Base-by-base conservation (phyloP, 1,140 invertebrate genomes). In the Olivierus martensii region DNA sequence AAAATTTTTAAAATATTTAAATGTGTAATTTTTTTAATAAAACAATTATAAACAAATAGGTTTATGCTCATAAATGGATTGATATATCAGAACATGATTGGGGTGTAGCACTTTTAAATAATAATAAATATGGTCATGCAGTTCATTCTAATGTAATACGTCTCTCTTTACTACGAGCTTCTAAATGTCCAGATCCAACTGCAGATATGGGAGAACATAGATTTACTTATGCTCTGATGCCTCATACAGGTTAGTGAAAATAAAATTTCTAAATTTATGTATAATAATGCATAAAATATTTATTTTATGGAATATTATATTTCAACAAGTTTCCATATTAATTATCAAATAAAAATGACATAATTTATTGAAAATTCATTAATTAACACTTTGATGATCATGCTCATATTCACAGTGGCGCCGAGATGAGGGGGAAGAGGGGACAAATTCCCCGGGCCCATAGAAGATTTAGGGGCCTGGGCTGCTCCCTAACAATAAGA, bases 61-160 rank as follows among this genome's bases (percentile, higher is more conserved):
- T 72, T 3, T 77, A 73, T 66, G 73, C 72, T 19, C 69, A 71
- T 56, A 71, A 68, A 60, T 76, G 75, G 75, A 69, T 70, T 41
- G 74, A 74, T 59, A 35, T 75, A 11, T 73, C 72, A 4, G 73
- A 76, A 59, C 66, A 69, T 61, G 67, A 68, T 50, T 71, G 64
- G 59, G 75, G 75, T 49, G 62, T 76, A n/a, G 62, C 73, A n/a
- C 56, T 76, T 18, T 58, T 76, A n/a, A 76, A 75, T 60, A 71
- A 73, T 58, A 67, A 66, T 56, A 75, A 76, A 55, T 76, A 75
- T 64, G 75, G 75, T 14, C 73, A 71, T 64, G 68, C 71, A 12
- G 67, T 69, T 14, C 61, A 67, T 12, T 69, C 69, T 18, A 69
- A 69, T 45, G 63, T 65, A 15, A 64, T 75, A 37, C 60, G 67